Percentiles rank a stretch among this genome's conserved stretches.
phyloP scores from a whole-genome alignment of 2,888 invertebrate species.

The Agrochola lota region DNA sequence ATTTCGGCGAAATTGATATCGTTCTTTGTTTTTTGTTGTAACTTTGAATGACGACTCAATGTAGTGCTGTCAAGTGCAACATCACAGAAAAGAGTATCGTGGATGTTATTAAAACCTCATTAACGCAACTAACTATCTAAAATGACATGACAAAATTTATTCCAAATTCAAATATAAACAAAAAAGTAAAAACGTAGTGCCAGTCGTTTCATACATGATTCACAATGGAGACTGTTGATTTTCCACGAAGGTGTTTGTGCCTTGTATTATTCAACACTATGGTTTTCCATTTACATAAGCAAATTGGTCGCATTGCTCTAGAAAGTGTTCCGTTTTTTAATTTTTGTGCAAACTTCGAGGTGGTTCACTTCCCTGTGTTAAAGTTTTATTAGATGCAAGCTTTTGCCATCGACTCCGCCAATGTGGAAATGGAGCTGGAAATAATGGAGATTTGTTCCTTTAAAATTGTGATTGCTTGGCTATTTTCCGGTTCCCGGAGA shows the following conservation, averaged over 20 bases:
- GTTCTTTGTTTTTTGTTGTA: not conserved
- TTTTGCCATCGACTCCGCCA: constrained; percentile 26
- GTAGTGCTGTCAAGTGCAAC: not conserved
- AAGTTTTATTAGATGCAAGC: constrained; percentile 58
- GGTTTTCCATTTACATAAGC: constrained; percentile 76
- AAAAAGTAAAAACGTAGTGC: constrained; percentile 68
- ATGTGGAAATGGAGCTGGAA: constrained; percentile 37
- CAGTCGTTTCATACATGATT: constrained; percentile 76
- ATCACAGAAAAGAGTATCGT: not conserved
- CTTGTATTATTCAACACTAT: constrained; percentile 75
- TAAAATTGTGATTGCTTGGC: constrained; percentile 51
- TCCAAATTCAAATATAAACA: constrained; percentile 57
- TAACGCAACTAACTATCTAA: constrained; percentile 8
- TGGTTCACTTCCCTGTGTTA: constrained; percentile 35
- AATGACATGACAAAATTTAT: constrained; percentile 5
- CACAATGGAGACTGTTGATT: constrained; percentile 75
- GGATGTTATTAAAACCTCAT: constrained; percentile 22
- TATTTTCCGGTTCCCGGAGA: constrained; percentile 17
- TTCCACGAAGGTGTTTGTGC: constrained; percentile 69
- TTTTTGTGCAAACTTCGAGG: constrained; percentile 38
- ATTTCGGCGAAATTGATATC: not conserved
- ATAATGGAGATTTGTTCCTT: constrained; percentile 56
- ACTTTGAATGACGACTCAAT: not conserved
- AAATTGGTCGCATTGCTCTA: constrained; percentile 73
- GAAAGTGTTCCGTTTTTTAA: constrained; percentile 43